phyloP scores from a whole-genome alignment of 2,888 invertebrate genomes.

The Saturnia japonica region DNA sequence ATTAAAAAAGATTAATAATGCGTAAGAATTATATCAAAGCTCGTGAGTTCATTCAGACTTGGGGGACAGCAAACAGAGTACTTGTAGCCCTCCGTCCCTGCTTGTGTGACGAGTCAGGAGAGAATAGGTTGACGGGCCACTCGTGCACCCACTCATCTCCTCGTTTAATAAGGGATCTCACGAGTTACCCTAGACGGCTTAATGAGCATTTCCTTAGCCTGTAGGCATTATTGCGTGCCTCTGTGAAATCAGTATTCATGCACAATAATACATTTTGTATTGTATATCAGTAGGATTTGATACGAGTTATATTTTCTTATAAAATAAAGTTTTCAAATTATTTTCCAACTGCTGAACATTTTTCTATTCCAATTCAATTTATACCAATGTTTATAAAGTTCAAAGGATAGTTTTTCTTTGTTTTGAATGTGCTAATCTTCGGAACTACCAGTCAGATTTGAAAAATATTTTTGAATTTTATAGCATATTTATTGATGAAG shows the following conservation, averaged over 20 bases:
- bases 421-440: too few species aligned
- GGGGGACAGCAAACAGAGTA: slow-evolving; percentile 23
- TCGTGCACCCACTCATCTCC: slow-evolving; percentile 49
- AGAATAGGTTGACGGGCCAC: slow-evolving; percentile 42
- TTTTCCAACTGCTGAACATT: not conserved
- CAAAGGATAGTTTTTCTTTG: too few species aligned
- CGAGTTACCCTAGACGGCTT: slow-evolving; percentile 59
- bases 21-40: slow-evolving; percentile 14
- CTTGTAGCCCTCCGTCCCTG: slow-evolving; percentile 31
- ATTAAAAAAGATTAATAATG: slow-evolving; percentile 5
- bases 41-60: slow-evolving; percentile 2
- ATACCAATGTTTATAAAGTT: too few species aligned
- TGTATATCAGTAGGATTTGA: not conserved
- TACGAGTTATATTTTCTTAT: not conserved
- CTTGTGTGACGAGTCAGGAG: slow-evolving; percentile 35
- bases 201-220: slow-evolving; percentile 56
- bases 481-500: too few species aligned
- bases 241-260: slow-evolving; percentile 8
- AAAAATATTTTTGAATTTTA: too few species aligned
- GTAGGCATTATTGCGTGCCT: slow-evolving; percentile 27
- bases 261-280: not conserved
- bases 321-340: not conserved
- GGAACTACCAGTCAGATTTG: too few species aligned
- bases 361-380: too few species aligned
- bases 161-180: slow-evolving; percentile 58